Conservation (phyloP, 2,888 invertebrate species). For the Oligia strigilis region DNA sequence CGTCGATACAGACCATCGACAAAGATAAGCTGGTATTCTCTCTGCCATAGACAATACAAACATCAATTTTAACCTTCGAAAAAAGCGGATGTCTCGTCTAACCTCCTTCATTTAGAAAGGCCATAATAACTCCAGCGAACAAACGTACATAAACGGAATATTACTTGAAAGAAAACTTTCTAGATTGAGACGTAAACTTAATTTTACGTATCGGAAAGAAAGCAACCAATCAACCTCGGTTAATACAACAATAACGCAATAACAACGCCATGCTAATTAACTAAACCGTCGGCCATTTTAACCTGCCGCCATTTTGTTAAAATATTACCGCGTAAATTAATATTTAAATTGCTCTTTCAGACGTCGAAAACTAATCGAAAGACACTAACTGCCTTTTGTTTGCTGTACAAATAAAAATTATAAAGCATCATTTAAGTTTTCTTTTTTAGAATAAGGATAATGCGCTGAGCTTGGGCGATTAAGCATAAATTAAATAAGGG, state of each 20-base stretch:
- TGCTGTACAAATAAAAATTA: conserved; percentile 72
- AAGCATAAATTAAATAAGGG: background rate
- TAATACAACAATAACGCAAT: conserved; percentile 75
- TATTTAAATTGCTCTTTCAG: conserved; percentile 85
- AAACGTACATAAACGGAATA: conserved; percentile 6
- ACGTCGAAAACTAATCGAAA: conserved; percentile 83
- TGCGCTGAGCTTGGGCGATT: conserved; percentile 10
- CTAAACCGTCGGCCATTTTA: conserved; percentile 70
- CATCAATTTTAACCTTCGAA: conserved; percentile 26
- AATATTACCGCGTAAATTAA: conserved; percentile 84
- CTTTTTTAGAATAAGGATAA: conserved; percentile 55
- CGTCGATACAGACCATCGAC: conserved; percentile 10
- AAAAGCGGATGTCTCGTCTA: conserved; percentile 22
- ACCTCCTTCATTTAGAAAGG: conserved; percentile 37
- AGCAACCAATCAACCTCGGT: conserved; percentile 65
- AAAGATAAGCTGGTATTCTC: conserved; percentile 17
- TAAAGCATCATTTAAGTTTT: conserved; percentile 64
- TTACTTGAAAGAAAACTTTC: conserved; percentile 55
- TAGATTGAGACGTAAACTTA: conserved; percentile 58
- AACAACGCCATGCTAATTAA: conserved; percentile 81
- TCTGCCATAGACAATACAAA: conserved; percentile 21
- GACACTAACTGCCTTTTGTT: conserved; percentile 74
- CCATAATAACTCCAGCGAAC: conserved; percentile 13
- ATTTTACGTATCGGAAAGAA: conserved; percentile 62
- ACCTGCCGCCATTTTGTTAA: conserved; percentile 79